phyloP scores from a whole-genome alignment of 2,888 invertebrate genomes.

The Rhorus exstirpatorius region DNA sequence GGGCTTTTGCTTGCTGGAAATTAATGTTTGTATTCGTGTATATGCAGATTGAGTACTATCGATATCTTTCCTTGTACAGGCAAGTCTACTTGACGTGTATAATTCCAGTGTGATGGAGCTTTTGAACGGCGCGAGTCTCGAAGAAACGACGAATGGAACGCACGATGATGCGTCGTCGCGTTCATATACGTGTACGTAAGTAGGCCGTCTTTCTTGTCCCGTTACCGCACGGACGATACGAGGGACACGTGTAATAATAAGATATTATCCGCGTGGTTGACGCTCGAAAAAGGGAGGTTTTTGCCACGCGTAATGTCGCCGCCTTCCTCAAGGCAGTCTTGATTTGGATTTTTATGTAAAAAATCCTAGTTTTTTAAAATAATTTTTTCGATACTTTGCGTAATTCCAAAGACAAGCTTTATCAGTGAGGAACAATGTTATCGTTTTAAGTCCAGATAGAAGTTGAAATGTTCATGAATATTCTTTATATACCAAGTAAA shows the following conservation, averaged over 20 bases:
- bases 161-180: slow-evolving; percentile 69
- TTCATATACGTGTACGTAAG: slow-evolving; percentile 74
- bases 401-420: no score
- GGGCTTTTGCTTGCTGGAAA: background rate
- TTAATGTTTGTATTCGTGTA: background rate
- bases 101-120: slow-evolving; percentile 15
- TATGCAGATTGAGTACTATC: background rate
- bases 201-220: slow-evolving; percentile 81
- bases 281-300: slow-evolving; percentile 19
- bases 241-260: slow-evolving; percentile 82
- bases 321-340: slow-evolving; percentile 26
- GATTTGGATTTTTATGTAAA: no score
- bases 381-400: no score
- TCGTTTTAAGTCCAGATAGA: no score
- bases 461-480: no score
- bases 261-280: slow-evolving; percentile 75
- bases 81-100: slow-evolving; percentile 10
- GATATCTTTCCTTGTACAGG: background rate
- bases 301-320: slow-evolving; percentile 20
- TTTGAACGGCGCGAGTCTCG: slow-evolving; percentile 45
- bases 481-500: no score
- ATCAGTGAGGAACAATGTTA: no score
- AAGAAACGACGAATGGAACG: slow-evolving; percentile 61
- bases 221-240: slow-evolving; percentile 78
- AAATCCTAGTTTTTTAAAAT: no score